Percentiles rank a stretch among this genome's conserved stretches.
phyloP scores from a whole-genome alignment of 2,888 invertebrate species.

The Mimas tiliae region DNA sequence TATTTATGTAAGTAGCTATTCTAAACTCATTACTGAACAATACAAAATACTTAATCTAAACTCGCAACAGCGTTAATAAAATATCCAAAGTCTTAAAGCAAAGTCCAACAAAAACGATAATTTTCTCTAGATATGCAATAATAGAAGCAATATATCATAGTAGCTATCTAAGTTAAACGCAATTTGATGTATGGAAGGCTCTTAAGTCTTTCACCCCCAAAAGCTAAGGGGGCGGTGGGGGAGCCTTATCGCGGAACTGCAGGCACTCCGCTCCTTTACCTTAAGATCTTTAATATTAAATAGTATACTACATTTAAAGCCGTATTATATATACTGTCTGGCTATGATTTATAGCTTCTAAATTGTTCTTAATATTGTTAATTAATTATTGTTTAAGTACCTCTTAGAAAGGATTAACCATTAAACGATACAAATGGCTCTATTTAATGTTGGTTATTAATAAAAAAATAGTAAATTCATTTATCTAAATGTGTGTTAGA shows the following conservation, averaged over 20 bases:
- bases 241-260: constrained; percentile 82
- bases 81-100: neutral
- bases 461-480: no score
- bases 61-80: neutral
- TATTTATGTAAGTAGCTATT: constrained; percentile 43
- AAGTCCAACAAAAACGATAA: constrained; percentile 41
- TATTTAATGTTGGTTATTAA: no score
- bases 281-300: constrained; percentile 85
- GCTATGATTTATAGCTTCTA: constrained; percentile 62
- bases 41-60: neutral
- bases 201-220: constrained; percentile 76
- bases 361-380: constrained; percentile 33
- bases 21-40: neutral
- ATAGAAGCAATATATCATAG: constrained; percentile 81
- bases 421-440: no score
- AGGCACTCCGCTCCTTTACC: constrained; percentile 81
- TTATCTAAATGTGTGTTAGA: no score
- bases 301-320: constrained; percentile 80
- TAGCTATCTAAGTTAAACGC: constrained; percentile 83
- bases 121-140: constrained; percentile 82
- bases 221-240: constrained; percentile 61
- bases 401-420: neutral
- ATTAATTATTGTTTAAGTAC: constrained; percentile 26
- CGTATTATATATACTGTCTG: constrained; percentile 62
- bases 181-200: constrained; percentile 82